phyloP scores from a whole-genome alignment of 2,888 invertebrate species.

The Pyrocoelia pectoralis region DNA sequence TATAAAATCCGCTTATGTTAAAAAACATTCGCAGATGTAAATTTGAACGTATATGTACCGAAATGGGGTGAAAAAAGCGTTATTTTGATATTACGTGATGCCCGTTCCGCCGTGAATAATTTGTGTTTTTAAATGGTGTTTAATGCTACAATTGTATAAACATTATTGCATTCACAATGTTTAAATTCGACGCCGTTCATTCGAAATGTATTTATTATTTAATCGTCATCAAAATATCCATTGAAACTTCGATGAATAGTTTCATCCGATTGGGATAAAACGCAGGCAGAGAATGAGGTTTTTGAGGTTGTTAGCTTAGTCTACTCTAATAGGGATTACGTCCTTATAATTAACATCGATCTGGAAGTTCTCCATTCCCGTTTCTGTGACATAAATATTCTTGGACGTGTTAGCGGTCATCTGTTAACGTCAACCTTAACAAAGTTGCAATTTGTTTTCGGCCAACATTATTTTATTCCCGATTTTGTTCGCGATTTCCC shows the following conservation, averaged over 20 bases:
- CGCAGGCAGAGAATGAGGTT: too few species aligned
- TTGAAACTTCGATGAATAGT: too few species aligned
- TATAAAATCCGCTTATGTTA: too few species aligned
- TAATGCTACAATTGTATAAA: neutral
- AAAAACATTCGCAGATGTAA: neutral
- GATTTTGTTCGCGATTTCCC: conserved; percentile 41
- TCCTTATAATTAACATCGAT: too few species aligned
- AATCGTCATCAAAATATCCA: too few species aligned
- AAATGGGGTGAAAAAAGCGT: neutral
- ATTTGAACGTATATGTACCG: neutral
- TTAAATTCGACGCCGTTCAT: too few species aligned
- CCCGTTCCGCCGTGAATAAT: conserved; percentile 1
- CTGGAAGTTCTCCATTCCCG: conserved; percentile 10
- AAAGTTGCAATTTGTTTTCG: conserved; percentile 37
- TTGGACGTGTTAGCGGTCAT: conserved; percentile 35
- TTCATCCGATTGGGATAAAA: too few species aligned
- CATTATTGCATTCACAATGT: neutral
- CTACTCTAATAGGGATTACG: too few species aligned
- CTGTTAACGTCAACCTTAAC: conserved; percentile 32
- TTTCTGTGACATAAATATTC: conserved; percentile 39
- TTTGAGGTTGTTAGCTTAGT: too few species aligned
- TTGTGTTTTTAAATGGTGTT: neutral
- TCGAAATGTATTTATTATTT: too few species aligned
- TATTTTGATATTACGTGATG: neutral
- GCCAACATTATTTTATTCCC: conserved; percentile 39